Conservation (phyloP, 2,888 invertebrate genomes). For the Crematogaster levior region DNA sequence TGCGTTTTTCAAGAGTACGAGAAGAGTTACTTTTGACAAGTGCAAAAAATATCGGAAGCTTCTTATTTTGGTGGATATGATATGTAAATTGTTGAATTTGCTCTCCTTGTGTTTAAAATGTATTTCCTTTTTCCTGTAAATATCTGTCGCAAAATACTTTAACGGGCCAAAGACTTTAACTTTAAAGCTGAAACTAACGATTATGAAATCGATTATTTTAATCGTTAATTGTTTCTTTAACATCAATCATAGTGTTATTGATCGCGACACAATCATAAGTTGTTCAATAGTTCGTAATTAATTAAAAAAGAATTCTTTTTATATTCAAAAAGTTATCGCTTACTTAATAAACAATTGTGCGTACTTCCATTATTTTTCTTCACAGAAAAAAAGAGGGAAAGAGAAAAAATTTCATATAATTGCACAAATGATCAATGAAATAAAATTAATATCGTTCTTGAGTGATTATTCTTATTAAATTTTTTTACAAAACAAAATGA, state of each 20-base stretch:
- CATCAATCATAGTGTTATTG: not conserved
- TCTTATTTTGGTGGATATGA: not conserved
- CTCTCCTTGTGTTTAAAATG: not conserved
- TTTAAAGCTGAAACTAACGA: too few species aligned
- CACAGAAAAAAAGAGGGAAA: not conserved
- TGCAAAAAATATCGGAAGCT: not conserved
- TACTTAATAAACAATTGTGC: not conserved
- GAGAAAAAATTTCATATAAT: not conserved
- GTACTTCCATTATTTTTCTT: not conserved
- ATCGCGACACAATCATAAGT: not conserved
- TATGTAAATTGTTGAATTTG: not conserved
- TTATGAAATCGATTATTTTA: not conserved
- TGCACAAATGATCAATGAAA: not conserved
- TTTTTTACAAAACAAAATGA: not conserved
- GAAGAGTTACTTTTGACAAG: constrained; percentile 2
- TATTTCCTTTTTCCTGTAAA: not conserved
- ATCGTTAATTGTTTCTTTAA: not conserved
- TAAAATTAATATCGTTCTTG: not conserved
- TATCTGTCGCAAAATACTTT: not conserved
- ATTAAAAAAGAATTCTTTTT: not conserved
- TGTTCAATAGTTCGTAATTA: not conserved
- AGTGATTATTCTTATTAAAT: not conserved
- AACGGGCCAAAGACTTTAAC: too few species aligned
- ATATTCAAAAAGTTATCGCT: not conserved
- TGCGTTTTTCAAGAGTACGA: not conserved